These are phyloP conservation scores for Collichthys lucidus DNA, from an alignment of 2,113 vertebrate genomes.

Conservation along the genomic window DNA sequence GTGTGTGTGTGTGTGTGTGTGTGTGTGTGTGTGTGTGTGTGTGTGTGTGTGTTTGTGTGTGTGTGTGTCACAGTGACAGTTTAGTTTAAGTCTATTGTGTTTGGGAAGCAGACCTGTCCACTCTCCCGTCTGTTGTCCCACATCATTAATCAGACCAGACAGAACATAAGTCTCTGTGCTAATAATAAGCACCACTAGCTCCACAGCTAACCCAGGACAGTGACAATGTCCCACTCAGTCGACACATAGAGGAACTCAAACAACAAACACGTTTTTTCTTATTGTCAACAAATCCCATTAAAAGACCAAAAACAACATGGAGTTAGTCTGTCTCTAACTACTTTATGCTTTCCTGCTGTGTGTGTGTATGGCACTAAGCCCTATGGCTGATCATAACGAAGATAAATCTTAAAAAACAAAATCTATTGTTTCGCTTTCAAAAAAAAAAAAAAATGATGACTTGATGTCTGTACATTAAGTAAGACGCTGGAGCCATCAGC, in stretches of 20 bases:
- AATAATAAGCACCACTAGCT: constrained; percentile 67
- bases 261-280: neutral
- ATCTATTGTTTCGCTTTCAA: too few species aligned
- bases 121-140: constrained; percentile 68
- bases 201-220: constrained; percentile 48
- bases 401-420: too few species aligned
- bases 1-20: constrained; percentile 8
- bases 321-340: neutral
- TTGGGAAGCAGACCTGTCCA: constrained; percentile 61
- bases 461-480: too few species aligned
- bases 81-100: constrained; percentile 58
- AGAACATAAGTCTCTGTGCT: constrained; percentile 52
- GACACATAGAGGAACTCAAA: neutral
- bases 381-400: too few species aligned
- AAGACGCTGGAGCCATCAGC: too few species aligned
- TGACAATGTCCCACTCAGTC: neutral
- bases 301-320: neutral
- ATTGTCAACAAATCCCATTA: neutral
- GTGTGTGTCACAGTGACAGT: constrained; percentile 29
- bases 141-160: constrained; percentile 79
- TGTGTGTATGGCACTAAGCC: neutral
- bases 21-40: neutral
- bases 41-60: constrained; percentile 3
- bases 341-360: neutral
- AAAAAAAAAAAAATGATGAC: too few species aligned